Evolutionary conservation across 2,113 vertebrate species (phyloP), one percentile per base, ranked within the genome.

Genomic region (Melanotaenia duboulayi): DNA sequence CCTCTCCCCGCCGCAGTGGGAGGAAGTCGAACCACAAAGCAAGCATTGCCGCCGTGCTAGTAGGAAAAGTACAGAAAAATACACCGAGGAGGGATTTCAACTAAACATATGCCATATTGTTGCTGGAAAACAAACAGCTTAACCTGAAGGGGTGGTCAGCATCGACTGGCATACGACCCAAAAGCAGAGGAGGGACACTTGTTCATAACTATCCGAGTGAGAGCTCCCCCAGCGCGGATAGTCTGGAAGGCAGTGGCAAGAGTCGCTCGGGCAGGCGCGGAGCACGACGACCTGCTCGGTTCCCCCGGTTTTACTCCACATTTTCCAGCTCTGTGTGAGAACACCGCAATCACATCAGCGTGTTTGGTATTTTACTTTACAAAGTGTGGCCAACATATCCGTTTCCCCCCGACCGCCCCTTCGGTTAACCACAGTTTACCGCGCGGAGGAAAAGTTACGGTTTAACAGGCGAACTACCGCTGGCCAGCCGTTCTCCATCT

Each of bases 21-120:
- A 91, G 91, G 91, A 92, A 92, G 91, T 90, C 60, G 66, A 81
- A 68, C 76, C 76, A 81, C 77, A 66, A 70, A 74, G 77, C 76
- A 17, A 87, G 83, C 73, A 19, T 51, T 24, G 77, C 71, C 61
- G 19, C 61, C 5, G 70, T 67, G 74, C 50, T 28, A 63, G 60
- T 70, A 20, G 32, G 61, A 71, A 76, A 69, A 42, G 74, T 0
- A 66, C 42, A 10, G 42, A 66, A 79, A 76, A 77, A 71, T 20
- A 81, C 49, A 64, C 5, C 20, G 25, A 17, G 11, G 24, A 10
- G 6, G 42, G 65, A 49, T 42, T 51, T 28, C 3, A 7, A 3
- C 14, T 2, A 11, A 40, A 61, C 75, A 65, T 74, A 81, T 78
- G 67, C 61, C 48, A 64, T 23, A 52, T 48, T 20, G 39, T 50